Conservation (phyloP, 2,113 vertebrate genomes). For the Trematocara macrostoma region DNA sequence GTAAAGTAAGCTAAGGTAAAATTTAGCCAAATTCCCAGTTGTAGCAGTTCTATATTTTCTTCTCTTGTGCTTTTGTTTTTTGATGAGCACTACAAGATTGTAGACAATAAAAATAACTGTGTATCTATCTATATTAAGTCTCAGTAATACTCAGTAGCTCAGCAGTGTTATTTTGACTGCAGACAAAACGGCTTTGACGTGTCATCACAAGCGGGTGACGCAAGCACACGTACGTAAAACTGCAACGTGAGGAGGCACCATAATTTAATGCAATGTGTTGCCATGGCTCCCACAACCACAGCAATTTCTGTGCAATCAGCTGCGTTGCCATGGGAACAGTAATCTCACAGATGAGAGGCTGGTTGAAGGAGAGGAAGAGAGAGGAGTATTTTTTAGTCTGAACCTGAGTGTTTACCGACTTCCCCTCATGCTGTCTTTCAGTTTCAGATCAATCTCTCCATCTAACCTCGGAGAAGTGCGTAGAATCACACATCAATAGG, state of each 20-base stretch:
- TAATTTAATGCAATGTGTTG: constrained; percentile 64
- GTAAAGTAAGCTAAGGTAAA: neutral
- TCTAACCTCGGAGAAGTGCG: constrained; percentile 7
- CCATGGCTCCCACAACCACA: constrained; percentile 73
- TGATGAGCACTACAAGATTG: neutral
- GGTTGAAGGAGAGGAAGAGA: constrained; percentile 32
- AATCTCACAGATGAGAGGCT: constrained; percentile 59
- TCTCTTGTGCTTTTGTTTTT: neutral
- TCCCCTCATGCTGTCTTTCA: constrained; percentile 43
- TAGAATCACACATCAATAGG: constrained; percentile 35
- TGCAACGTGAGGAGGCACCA: neutral
- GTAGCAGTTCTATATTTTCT: neutral
- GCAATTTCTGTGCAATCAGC: constrained; percentile 73
- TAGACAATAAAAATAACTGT: neutral
- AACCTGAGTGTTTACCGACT: constrained; percentile 53
- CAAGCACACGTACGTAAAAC: neutral
- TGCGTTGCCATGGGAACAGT: constrained; percentile 76
- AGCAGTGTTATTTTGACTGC: neutral
- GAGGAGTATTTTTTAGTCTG: constrained; percentile 25
- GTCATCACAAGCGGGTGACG: neutral
- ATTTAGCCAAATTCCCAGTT: neutral
- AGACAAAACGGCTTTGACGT: neutral
- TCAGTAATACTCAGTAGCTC: neutral
- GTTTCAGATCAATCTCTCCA: constrained; percentile 45
- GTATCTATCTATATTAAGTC: neutral